Conservation (phyloP, 1,140 invertebrate species). For the Philopotamus ludificatus region DNA sequence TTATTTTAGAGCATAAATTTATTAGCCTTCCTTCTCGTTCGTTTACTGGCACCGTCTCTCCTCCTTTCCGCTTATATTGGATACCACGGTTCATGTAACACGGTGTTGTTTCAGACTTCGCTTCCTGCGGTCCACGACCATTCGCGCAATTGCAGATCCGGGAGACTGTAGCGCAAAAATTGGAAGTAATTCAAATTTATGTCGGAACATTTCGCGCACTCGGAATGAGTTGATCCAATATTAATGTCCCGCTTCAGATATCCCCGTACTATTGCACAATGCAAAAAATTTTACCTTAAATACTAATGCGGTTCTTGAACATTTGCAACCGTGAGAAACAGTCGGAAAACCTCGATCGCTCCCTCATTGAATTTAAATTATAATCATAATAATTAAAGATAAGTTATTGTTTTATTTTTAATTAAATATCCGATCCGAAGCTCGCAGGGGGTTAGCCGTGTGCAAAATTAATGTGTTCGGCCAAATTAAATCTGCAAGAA, state of each 20-base stretch:
- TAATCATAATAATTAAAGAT: too few species aligned
- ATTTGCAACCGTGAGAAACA: neutral
- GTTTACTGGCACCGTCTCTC: constrained; percentile 2
- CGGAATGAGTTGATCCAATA: constrained; percentile 24
- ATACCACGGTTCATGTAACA: constrained; percentile 39
- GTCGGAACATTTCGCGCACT: constrained; percentile 29
- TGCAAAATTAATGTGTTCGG: constrained; percentile 9
- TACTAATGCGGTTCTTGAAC: neutral
- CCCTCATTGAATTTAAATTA: too few species aligned
- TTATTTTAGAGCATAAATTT: constrained; percentile 42
- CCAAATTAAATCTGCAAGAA: constrained; percentile 25
- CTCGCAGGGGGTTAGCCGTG: neutral
- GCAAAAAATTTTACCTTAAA: neutral
- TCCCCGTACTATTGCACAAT: constrained; percentile 12
- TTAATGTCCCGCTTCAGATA: too few species aligned
- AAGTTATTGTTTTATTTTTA: neutral
- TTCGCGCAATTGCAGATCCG: neutral
- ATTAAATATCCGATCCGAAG: neutral
- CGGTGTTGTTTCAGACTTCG: constrained; percentile 27
- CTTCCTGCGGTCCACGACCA: neutral
- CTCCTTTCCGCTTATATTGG: constrained; percentile 31
- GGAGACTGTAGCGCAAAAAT: constrained; percentile 21
- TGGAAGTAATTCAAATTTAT: constrained; percentile 42
- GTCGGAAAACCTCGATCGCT: neutral
- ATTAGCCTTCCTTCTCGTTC: constrained; percentile 34